Base-by-base conservation (phyloP, 2,888 invertebrate species). In the Pogonocherus hispidulus region DNA sequence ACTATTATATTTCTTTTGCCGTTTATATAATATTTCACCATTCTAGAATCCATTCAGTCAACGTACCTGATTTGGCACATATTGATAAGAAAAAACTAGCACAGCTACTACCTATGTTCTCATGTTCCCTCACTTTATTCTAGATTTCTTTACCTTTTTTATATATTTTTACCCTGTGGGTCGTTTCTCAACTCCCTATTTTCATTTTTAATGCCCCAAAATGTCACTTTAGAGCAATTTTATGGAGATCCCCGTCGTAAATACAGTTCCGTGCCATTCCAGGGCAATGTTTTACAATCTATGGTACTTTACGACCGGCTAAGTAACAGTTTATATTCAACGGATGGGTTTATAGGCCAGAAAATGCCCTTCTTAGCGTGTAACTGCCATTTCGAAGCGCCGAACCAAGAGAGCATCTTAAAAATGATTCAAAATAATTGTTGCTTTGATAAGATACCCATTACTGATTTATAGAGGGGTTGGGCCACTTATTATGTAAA, bases 321-420 rank as follows among this genome's bases (percentile, higher is more conserved):
- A 64, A 70, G 51, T 67, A 57, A 62, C 65, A 57, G 66, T 65
- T 69, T 63, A 69, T 69, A 69, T 69, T 69, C 69, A 69, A 60
- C 57, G 51, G 62, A 62, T 57, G 62, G 41, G 57, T 46, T 54
- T 44, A 49, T 19, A 37, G 14, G 44, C n/a, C n/a, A n/a, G 55
- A 41, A 37, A 41, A 9, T n/a, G 41, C 14, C 41, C 1, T 14
- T 41, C 14, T 14, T 14, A 0, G 41, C 41, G 41, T 41, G 16
- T 41, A 41, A 41, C 41, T 3, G 27, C 27, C 27, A 27, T 27
- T 8, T n/a, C n/a, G n/a, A n/a, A 27, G 27, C 8, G 3, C 27
- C 27, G 27, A 27, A 27, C 27, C 27, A 8, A 27, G 27, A 27
- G 27, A 8, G 27, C 27, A n/a, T n/a, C n/a, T n/a, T n/a, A n/a